Conservation (phyloP, 2,113 vertebrate species). For the Pteropus alecto region DNA sequence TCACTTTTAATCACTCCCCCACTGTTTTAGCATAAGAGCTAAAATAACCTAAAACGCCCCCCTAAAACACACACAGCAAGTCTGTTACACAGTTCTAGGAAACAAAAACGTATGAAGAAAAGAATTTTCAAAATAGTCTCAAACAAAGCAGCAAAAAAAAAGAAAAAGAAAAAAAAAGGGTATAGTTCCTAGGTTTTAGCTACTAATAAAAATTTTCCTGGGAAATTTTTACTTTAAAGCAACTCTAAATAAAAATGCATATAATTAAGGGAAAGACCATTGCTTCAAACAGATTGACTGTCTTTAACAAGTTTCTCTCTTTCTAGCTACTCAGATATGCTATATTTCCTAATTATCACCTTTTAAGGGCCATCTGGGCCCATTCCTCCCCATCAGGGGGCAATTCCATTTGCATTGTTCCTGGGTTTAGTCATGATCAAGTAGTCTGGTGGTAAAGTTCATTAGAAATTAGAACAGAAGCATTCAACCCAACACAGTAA, state of each 20-base stretch:
- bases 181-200: conserved; percentile 73
- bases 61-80: conserved; percentile 68
- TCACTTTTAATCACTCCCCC: conserved; percentile 77
- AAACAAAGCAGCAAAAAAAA: conserved; percentile 62
- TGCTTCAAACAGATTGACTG: conserved; percentile 90
- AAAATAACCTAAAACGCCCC: conserved; percentile 65
- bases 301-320: conserved; percentile 89
- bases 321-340: conserved; percentile 90
- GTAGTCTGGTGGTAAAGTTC: conserved; percentile 97
- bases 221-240: conserved; percentile 82
- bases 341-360: conserved; percentile 99
- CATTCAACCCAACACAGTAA: conserved; percentile 86
- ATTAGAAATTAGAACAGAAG: conserved; percentile 91
- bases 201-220: conserved; percentile 77
- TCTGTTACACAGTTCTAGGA: conserved; percentile 67
- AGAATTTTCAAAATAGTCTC: conserved; percentile 64
- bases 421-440: conserved; percentile 97
- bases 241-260: conserved; percentile 84
- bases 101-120: conserved; percentile 49
- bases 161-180: conserved; percentile 19
- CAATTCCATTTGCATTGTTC: conserved; percentile 99
- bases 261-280: conserved; percentile 86
- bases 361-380: conserved; percentile 99
- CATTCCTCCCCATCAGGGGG: conserved; percentile 98
- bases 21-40: conserved; percentile 74